These are phyloP conservation scores for Trisateles emortualis DNA, from an alignment of 2,888 invertebrate genomes.

Conservation along the genomic window DNA sequence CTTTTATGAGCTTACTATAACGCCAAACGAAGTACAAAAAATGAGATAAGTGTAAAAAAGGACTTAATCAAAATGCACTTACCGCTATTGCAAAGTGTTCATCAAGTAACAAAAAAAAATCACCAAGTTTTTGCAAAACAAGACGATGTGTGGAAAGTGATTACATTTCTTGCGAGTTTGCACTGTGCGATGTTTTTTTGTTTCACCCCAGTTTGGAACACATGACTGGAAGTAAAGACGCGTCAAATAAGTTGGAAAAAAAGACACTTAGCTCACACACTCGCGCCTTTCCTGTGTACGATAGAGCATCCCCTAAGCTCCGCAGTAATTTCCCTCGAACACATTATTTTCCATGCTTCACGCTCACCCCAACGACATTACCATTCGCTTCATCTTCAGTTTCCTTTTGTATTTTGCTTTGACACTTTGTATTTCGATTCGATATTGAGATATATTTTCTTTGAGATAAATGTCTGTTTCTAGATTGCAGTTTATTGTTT, in stretches of 20 bases:
- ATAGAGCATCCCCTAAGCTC: constrained; percentile 59
- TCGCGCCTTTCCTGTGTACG: constrained; percentile 61
- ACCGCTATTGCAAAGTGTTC: neutral
- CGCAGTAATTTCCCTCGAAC: constrained; percentile 70
- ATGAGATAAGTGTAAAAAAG: neutral
- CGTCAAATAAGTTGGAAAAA: constrained; percentile 78
- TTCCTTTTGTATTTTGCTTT: constrained; percentile 54
- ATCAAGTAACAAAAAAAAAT: constrained; percentile 7
- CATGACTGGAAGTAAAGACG: constrained; percentile 57
- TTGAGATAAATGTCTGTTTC: constrained; percentile 37
- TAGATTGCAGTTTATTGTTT: constrained; percentile 5
- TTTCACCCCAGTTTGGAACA: constrained; percentile 48
- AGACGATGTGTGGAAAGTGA: constrained; percentile 54
- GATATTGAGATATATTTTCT: constrained; percentile 42
- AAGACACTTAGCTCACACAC: constrained; percentile 76
- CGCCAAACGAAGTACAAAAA: no score
- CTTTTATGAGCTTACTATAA: no score
- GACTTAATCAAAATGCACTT: neutral
- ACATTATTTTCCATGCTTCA: constrained; percentile 72
- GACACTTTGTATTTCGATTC: constrained; percentile 52
- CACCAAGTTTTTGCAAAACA: constrained; percentile 24
- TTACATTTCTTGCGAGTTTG: constrained; percentile 57
- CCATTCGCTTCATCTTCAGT: constrained; percentile 54
- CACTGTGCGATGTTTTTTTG: constrained; percentile 62
- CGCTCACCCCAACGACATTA: constrained; percentile 58